Base-by-base conservation (phyloP, 2,888 invertebrate genomes). In the Xylocampa areola region DNA sequence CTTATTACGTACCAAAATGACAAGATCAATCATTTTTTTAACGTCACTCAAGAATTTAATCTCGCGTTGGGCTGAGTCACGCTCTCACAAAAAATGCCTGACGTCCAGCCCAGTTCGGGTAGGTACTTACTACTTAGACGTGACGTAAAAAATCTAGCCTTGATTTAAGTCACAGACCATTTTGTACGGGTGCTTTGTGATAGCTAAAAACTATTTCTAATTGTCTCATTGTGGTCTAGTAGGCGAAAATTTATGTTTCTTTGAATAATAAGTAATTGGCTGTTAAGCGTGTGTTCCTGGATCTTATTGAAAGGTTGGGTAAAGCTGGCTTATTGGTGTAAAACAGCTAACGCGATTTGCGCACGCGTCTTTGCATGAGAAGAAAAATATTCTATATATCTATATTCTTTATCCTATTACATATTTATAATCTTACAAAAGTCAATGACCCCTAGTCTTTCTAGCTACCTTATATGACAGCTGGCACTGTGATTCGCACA, bases 401-500 rank as follows among this genome's bases (percentile, higher is more conserved):
- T 21, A 5, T 21, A 21, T 4, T 21, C 3, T 21, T 25, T 25
- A 25, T 25, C 4, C 11, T 4, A 11, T 4, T 29, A 11, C n/a
- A n/a, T 4, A 29, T 29, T 29, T 1, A 13, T 13, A 10, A 37
- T 10, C 5, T 2, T 23, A 11, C 8, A 32, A 11, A 45, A 27
- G 45, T 50, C 59, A 47, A 63, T 48, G 68, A 54, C 68, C n/a
- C 50, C 14, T 16, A 35, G 39, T 44, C 41, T 48, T 33, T 14
- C 53, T 13, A 11, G 4, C 25, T 10, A 16, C 43, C 14, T 25
- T 10, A 30, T 30, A 8, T 19, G 10, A 5, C 32, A 27, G 19
- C 23, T 11, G 14, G 61, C 36, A 64, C 64, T 69, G 48, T 52
- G 68, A 54, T 60, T 69, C 54, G 43, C 54, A 51, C 60, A 60